Evolutionary conservation across 2,888 invertebrate species (phyloP), one percentile per base, ranked within the genome.

Genomic region (Nomada goodeniana): DNA sequence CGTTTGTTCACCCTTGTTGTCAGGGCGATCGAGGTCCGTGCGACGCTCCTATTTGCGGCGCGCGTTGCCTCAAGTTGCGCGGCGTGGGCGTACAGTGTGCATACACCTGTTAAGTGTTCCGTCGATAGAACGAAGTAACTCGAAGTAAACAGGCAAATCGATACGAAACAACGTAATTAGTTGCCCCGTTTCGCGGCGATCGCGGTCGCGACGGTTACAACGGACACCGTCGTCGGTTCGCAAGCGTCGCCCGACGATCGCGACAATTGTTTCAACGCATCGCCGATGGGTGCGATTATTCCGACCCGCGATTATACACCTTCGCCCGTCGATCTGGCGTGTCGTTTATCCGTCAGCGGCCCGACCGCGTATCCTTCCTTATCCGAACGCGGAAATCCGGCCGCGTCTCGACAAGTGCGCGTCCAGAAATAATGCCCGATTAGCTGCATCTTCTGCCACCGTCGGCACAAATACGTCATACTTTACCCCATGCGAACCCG

Each of bases 401-500:
- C 18, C 11, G 52, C 53, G 50, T 36, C 77, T 61, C 44, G 20
- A 42, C 18, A 42, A 57, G 18, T 57, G 59, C 42, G 59, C n/a
- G 61, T 44, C 72, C 70, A 74, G 63, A 70, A 75, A 75, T 75
- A 80, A 55, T 52, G 70, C 47, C 52, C 13, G 67, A 70, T 75
- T 75, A 80, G 57, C 70, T 55, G 59, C 36, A 71, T 82, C 81
- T 70, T 71, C 57, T 67, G 44, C 50, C 68, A 67, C 11, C 42
- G n/a, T 55, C 69, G 72, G 50, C 42, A 47, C 10, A 80, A 80
- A 44, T 81, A 86, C 87, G 84, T 73, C 72, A 71, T 53, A 36
- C 68, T 80, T 86, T 57, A 55, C 79, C 60, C 80, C 42, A 36
- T 36, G 26, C 44, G 53, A 55, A 57, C 10, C 55, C 20, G 23